These are phyloP conservation scores for Trichacis sp. DNA, from an alignment of 2,888 invertebrate species.

Conservation along the genomic window DNA sequence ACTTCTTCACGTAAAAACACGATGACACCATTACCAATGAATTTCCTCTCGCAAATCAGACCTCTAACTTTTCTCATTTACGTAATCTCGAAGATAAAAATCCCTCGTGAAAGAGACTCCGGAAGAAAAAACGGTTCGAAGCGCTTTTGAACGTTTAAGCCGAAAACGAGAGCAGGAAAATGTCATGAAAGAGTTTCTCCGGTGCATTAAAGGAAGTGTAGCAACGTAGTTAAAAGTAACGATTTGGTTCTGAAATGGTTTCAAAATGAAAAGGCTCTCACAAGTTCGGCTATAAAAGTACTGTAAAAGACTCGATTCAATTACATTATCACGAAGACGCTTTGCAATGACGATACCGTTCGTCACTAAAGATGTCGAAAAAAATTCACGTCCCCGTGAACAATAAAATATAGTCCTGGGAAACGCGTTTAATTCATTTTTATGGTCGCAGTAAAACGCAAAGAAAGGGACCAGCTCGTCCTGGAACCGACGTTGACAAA, in stretches of 20 bases:
- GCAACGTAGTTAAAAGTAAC: background rate
- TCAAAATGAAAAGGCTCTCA: background rate
- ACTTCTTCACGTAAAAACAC: no score
- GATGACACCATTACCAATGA: no score
- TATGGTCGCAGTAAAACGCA: conserved; percentile 26
- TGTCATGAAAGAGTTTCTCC: no score
- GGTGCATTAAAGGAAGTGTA: background rate
- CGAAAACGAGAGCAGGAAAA: background rate
- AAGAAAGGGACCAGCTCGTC: conserved; percentile 8
- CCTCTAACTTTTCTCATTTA: background rate
- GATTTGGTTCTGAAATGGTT: background rate
- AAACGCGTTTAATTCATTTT: conserved; percentile 18
- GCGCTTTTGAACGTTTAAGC: background rate
- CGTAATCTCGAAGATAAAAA: background rate
- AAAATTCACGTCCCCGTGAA: background rate
- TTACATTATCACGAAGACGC: conserved; percentile 41
- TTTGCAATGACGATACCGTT: background rate
- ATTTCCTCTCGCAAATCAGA: no score
- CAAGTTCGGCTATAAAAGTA: background rate
- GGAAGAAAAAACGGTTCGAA: background rate
- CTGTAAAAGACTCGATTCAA: conserved; percentile 48
- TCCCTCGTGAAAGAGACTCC: background rate
- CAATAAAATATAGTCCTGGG: background rate
- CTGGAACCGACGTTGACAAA: conserved; percentile 16
- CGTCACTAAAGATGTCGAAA: background rate